A percentile compares a stretch with the other conserved stretches of the same genome.
Conservation (phyloP, 2,888 invertebrate genomes). For the Dioctria linearis region DNA sequence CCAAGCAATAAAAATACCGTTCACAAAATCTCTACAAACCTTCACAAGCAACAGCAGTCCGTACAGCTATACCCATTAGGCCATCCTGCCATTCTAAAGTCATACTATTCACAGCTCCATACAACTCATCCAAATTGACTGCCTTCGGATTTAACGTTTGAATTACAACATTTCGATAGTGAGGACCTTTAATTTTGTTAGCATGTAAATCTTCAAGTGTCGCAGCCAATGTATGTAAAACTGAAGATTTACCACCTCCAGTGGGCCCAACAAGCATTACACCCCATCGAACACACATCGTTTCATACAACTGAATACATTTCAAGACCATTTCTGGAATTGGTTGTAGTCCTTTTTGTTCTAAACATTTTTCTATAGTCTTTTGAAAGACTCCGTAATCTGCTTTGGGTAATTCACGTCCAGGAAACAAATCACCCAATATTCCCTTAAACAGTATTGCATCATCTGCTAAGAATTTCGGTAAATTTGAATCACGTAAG, state of each 20-base stretch:
- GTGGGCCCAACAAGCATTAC: slow-evolving; percentile 95
- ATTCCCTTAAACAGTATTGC: slow-evolving; percentile 89
- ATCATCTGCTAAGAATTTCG: slow-evolving; percentile 91
- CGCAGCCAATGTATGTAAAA: slow-evolving; percentile 81
- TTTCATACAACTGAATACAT: slow-evolving; percentile 87
- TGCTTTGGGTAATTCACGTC: slow-evolving; percentile 82
- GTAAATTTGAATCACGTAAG: slow-evolving; percentile 89
- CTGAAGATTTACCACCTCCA: slow-evolving; percentile 87
- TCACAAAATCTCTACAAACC: slow-evolving; percentile 61
- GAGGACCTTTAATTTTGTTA: slow-evolving; percentile 74
- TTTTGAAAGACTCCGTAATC: slow-evolving; percentile 85
- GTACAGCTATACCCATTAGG: slow-evolving; percentile 76
- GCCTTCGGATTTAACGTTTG: slow-evolving; percentile 92
- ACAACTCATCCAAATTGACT: slow-evolving; percentile 88
- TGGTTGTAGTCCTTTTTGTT: slow-evolving; percentile 77
- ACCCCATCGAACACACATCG: slow-evolving; percentile 92
- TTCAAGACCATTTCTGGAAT: slow-evolving; percentile 71
- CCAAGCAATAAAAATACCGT: no score
- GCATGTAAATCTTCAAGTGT: slow-evolving; percentile 79
- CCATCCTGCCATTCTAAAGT: slow-evolving; percentile 95
- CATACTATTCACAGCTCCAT: slow-evolving; percentile 86
- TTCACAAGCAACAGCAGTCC: slow-evolving; percentile 65
- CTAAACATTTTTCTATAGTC: slow-evolving; percentile 75
- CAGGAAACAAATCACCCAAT: slow-evolving; percentile 91
- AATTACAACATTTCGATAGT: slow-evolving; percentile 82